A percentile compares a stretch with the other conserved stretches of the same genome.
These are phyloP conservation scores for Crocuta crocuta DNA, from an alignment of 2,113 vertebrate genomes.

Conservation along the genomic window DNA sequence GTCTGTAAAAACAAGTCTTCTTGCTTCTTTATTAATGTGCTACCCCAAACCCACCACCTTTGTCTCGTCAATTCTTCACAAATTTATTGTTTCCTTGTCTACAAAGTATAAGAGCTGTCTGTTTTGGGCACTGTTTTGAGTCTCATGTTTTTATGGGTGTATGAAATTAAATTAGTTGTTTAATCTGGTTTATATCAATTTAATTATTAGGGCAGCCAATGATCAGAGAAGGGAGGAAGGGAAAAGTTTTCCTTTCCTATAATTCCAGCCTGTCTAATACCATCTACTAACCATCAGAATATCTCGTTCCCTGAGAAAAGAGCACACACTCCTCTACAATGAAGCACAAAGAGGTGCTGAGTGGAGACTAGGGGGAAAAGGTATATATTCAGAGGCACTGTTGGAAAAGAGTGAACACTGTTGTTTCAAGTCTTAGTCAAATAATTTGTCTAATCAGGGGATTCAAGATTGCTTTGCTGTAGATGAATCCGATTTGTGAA, in stretches of 20 bases:
- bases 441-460: conserved; percentile 55
- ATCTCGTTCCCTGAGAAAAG: neutral
- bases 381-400: neutral
- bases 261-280: neutral
- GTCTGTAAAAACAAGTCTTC: neutral
- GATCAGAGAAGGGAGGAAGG: neutral
- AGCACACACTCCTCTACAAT: neutral
- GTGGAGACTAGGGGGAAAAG: neutral
- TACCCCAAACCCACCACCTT: neutral
- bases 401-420: neutral
- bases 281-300: fast-evolving
- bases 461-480: conserved; percentile 16
- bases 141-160: neutral
- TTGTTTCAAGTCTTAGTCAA: conserved; percentile 28
- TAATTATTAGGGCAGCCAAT: neutral
- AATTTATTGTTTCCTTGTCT: neutral
- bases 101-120: neutral
- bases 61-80: neutral
- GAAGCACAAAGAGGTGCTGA: neutral
- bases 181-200: neutral
- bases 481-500: conserved; percentile 52
- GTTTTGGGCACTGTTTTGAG: neutral
- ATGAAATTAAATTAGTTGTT: neutral
- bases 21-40: neutral
- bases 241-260: neutral